Conservation (phyloP, 1,140 invertebrate genomes). For the Ips nitidus region DNA sequence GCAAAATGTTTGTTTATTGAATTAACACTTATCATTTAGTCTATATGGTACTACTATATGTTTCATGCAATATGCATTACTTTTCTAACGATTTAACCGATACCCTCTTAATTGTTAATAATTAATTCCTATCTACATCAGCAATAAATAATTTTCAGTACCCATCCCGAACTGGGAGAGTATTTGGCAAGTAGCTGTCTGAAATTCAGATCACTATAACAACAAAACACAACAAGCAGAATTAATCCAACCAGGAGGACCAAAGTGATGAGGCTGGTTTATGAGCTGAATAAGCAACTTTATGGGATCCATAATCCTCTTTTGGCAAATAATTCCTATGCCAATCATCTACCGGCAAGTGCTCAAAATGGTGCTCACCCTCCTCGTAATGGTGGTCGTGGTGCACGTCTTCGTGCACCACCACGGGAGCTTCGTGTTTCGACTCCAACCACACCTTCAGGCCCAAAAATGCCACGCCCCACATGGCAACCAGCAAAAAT, state of each 20-base stretch:
- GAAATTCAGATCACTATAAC: not conserved
- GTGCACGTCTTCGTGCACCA: constrained; percentile 31
- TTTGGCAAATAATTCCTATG: constrained; percentile 24
- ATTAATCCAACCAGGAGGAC: constrained; percentile 22
- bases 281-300: constrained; percentile 16
- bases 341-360: constrained; percentile 25
- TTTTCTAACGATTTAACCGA: not conserved
- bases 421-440: constrained; percentile 16
- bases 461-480: constrained; percentile 27
- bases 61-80: constrained; percentile 13
- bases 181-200: not conserved
- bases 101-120: too few relatives aligned
- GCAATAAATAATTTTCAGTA: too few relatives aligned
- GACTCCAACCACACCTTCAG: constrained; percentile 16
- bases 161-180: not conserved
- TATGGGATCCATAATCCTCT: constrained; percentile 16
- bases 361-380: constrained; percentile 16
- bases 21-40: too few relatives aligned
- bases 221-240: too few relatives aligned
- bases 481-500: constrained; percentile 28
- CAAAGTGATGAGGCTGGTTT: constrained; percentile 13
- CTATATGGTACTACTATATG: too few relatives aligned
- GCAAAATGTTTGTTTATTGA: too few relatives aligned
- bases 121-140: not conserved
- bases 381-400: constrained; percentile 34